These are phyloP conservation scores for Erythrolamprus reginae DNA, from an alignment of 2,113 vertebrate genomes.

Conservation along the genomic window DNA sequence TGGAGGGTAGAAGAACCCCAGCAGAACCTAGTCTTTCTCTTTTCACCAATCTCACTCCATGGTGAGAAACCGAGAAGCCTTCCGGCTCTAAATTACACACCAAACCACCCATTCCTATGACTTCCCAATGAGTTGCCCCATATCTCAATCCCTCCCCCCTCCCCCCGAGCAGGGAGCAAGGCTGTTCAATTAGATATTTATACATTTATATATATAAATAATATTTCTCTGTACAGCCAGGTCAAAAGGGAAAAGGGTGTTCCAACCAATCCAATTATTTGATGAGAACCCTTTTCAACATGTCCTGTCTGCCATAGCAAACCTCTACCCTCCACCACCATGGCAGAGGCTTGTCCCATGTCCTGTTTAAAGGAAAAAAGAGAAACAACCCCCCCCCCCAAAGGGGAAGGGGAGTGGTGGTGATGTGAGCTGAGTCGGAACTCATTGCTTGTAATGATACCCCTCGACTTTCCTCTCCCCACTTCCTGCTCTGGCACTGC, in stretches of 20 bases:
- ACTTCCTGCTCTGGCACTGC: constrained; percentile 26
- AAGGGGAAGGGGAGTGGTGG: not conserved
- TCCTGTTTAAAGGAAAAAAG: constrained; percentile 1
- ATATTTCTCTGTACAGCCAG: constrained; percentile 37
- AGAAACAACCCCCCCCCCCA: no score
- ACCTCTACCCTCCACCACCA: constrained; percentile 1
- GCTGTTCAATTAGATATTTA: constrained; percentile 32
- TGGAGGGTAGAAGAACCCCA: not conserved
- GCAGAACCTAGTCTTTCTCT: not conserved
- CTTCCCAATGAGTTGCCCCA: constrained; percentile 11
- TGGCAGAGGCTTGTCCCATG: not conserved
- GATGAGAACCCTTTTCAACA: constrained; percentile 17
- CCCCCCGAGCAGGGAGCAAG: constrained; percentile 13
- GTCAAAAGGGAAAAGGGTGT: constrained; percentile 23
- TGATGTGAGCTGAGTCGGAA: constrained; percentile 15
- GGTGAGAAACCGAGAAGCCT: not conserved
- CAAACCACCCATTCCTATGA: not conserved
- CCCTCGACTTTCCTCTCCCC: constrained; percentile 26
- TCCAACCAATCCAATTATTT: constrained; percentile 13
- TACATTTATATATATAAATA: constrained; percentile 37
- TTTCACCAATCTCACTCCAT: not conserved
- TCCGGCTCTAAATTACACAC: constrained; percentile 2
- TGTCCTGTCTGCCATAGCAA: constrained; percentile 12
- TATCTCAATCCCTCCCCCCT: no score
- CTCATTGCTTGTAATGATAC: constrained; percentile 23